phyloP scores from a whole-genome alignment of 2,113 vertebrate species.

The Holacanthus passer region DNA sequence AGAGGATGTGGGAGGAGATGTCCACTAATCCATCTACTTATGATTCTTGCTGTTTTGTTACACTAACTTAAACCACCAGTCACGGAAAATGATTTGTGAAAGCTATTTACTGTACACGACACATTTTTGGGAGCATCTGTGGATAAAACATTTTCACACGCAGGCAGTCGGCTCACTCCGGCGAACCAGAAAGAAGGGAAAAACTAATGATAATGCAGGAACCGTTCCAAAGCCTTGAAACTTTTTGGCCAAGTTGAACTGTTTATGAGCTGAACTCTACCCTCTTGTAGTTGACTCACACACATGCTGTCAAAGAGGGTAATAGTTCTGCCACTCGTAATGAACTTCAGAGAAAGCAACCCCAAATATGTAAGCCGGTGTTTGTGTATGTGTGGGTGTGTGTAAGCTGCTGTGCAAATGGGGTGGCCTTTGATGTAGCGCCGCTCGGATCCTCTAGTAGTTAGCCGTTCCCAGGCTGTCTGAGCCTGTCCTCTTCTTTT shows the following conservation, averaged over 20 bases:
- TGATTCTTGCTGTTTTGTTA: constrained; percentile 58
- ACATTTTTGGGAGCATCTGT: constrained; percentile 22
- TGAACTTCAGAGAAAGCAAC: constrained; percentile 78
- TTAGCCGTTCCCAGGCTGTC: constrained; percentile 79
- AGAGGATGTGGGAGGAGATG: constrained; percentile 69
- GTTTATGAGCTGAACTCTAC: constrained; percentile 62
- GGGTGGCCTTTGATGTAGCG: constrained; percentile 78
- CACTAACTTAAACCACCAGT: constrained; percentile 59
- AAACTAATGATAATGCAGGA: constrained; percentile 12
- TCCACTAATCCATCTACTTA: constrained; percentile 67
- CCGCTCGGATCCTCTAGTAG: constrained; percentile 68
- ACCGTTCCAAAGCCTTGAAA: constrained; percentile 15
- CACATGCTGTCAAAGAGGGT: constrained; percentile 64
- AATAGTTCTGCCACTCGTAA: constrained; percentile 74
- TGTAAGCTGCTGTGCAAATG: constrained; percentile 79
- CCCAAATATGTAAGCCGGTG: constrained; percentile 78
- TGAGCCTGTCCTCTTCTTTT: constrained; percentile 72
- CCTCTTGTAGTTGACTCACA: constrained; percentile 55
- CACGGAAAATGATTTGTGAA: constrained; percentile 49
- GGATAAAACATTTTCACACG: constrained; percentile 21
- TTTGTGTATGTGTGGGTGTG: constrained; percentile 81
- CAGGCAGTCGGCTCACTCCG: not conserved
- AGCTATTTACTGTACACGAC: constrained; percentile 41
- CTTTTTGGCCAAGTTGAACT: constrained; percentile 32
- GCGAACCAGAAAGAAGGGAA: constrained; percentile 10